Evolutionary conservation across 2,113 vertebrate genomes (phyloP).

Genomic region (Sisor rabdophorus): DNA sequence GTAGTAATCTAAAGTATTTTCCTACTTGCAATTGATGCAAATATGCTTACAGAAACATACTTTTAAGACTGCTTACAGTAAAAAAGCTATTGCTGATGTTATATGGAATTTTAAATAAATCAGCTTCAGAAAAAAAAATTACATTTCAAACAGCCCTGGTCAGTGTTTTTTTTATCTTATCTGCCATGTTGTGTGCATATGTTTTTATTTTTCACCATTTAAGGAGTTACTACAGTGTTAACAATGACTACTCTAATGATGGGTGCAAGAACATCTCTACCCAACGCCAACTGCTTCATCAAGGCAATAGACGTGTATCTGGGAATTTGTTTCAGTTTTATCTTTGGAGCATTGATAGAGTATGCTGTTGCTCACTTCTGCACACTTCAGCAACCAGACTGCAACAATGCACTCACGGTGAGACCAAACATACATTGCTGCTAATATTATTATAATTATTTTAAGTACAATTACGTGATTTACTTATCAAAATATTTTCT

Average conservation of each 20-base stretch:
- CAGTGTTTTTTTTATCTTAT: neutral
- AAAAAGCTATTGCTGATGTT: neutral
- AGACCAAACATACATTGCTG: constrained; percentile 25
- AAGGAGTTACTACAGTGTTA: constrained; percentile 84
- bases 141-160: neutral
- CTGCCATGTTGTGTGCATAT: neutral
- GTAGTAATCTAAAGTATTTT: neutral
- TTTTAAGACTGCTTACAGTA: too few species aligned
- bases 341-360: constrained; percentile 84
- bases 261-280: constrained; percentile 82
- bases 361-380: constrained; percentile 87
- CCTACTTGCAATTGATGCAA: too few species aligned
- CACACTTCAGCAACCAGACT: constrained; percentile 68
- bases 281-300: constrained; percentile 87
- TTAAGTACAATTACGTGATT: neutral
- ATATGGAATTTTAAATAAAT: neutral
- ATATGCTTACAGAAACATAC: too few species aligned
- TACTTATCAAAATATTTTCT: neutral
- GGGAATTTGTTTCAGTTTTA: constrained; percentile 89
- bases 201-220: neutral
- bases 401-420: constrained; percentile 65
- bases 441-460: constrained; percentile 6
- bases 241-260: constrained; percentile 91
- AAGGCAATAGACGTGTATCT: constrained; percentile 87
- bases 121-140: neutral